phyloP scores from a whole-genome alignment of 2,113 vertebrate species.

The Xiphophorus maculatus region DNA sequence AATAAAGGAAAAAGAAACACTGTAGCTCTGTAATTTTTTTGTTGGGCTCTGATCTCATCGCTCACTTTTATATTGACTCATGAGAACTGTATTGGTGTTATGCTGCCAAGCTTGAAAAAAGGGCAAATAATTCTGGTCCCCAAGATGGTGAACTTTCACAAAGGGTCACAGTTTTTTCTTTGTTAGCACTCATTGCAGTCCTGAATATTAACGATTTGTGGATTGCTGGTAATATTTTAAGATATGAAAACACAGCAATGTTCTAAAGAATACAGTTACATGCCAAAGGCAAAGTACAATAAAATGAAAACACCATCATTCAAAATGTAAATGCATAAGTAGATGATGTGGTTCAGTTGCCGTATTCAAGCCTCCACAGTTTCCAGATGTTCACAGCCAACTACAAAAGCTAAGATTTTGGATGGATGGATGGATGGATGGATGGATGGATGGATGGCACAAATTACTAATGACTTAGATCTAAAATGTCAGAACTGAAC shows the following conservation, averaged over 20 bases:
- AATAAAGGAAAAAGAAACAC: slow-evolving; percentile 5
- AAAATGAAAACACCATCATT: background rate
- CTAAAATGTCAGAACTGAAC: background rate
- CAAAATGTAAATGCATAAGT: background rate
- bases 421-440: no score
- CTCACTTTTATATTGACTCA: slow-evolving; percentile 9
- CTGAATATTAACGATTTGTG: background rate
- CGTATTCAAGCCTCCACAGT: no score
- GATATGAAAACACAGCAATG: background rate
- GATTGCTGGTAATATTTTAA: background rate
- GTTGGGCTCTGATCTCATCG: background rate
- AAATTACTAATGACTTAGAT: no score
- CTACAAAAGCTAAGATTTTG: background rate
- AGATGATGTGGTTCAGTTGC: no score
- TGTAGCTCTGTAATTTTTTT: background rate
- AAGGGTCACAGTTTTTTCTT: background rate
- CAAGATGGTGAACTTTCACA: background rate
- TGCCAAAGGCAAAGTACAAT: background rate
- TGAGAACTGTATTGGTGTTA: background rate
- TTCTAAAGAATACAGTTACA: background rate
- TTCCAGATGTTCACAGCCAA: background rate
- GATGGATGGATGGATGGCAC: no score
- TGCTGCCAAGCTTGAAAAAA: fast-evolving
- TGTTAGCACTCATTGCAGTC: no score
- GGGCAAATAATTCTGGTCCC: background rate